Evolutionary conservation across 1,140 invertebrate species (phyloP).

Genomic region (Drosophila paulistorum): DNA sequence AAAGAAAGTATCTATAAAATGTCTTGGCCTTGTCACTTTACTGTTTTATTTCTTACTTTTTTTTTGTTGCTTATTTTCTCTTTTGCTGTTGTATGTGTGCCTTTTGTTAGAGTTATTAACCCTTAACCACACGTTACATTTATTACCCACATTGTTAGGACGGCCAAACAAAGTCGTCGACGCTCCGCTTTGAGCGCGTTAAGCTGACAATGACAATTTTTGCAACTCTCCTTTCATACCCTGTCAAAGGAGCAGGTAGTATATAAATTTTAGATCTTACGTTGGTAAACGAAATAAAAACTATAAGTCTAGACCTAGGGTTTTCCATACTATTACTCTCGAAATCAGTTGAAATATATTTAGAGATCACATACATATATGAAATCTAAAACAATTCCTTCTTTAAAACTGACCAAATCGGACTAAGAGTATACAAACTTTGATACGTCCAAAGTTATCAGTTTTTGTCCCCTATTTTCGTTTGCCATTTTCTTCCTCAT

Average conservation of each 20-base stretch:
- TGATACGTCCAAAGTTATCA: neutral
- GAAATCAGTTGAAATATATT: too few species aligned
- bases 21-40: constrained; percentile 53
- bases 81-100: constrained; percentile 25
- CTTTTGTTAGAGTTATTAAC: constrained; percentile 77
- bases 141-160: constrained; percentile 64
- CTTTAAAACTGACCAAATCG: neutral
- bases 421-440: neutral
- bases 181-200: constrained; percentile 50
- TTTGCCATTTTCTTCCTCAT: constrained; percentile 35
- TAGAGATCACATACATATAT: too few species aligned
- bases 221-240: constrained; percentile 1
- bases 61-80: constrained; percentile 11
- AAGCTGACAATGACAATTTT: constrained; percentile 74
- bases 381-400: neutral
- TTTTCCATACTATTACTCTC: too few species aligned
- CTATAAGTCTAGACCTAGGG: too few species aligned
- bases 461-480: neutral
- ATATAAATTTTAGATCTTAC: neutral
- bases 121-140: constrained; percentile 79
- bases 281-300: too few species aligned
- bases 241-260: neutral
- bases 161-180: constrained; percentile 43
- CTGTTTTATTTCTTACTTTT: constrained; percentile 54
- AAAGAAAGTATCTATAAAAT: constrained; percentile 60